Base-by-base conservation (phyloP, 2,113 vertebrate species). In the Helogale parvula region DNA sequence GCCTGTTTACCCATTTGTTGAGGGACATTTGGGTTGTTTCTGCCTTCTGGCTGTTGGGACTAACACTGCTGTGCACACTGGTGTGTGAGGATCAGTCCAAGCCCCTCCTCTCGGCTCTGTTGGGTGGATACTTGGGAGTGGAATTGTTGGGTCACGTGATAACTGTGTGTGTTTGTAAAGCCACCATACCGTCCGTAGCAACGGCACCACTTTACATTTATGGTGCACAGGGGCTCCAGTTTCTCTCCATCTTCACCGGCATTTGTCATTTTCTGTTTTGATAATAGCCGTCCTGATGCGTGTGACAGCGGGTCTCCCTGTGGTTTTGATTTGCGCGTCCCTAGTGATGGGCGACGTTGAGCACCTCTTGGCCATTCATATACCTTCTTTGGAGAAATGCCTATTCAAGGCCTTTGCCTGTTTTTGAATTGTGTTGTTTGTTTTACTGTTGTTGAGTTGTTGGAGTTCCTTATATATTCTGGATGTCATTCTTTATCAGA, bases 141-240 rank as follows among this genome's bases (percentile, higher is more conserved):
- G 21, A 47, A 7, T 60, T 60, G 31, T 74, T 69, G 35, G 63
- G 29, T 63, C 91, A 65, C 1, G 3, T 4, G 33, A 31, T 65
- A 41, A 72, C 41, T 17, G 29, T 52, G 21, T 66, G n/a, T n/a
- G n/a, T n/a, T 29, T 15, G 89, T 86, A 7, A 13, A 41, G 10
- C 23, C 1, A 0, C 17, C 8, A 5, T 17, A 5, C 50, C 27
- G 25, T 41, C 65, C 21, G 19, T 16, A 74, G 13, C n/a, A 65
- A 71, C 12, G 11, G 21, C 2, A 9, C 63, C 12, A 14, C 57
- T 47, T 77, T 52, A 25, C 21, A 21, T 52, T 86, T 38, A 29
- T 17, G 29, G 0, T 6, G 54, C 2, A 1, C 4, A 1, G 33
- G 2, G 25, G n/a, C 68, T 52, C 71, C 27, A 23, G 1, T 84